Percentiles rank a stretch among this genome's conserved stretches.
Conservation (phyloP, 2,113 vertebrate species). For the Tenebrosternarchus preto region DNA sequence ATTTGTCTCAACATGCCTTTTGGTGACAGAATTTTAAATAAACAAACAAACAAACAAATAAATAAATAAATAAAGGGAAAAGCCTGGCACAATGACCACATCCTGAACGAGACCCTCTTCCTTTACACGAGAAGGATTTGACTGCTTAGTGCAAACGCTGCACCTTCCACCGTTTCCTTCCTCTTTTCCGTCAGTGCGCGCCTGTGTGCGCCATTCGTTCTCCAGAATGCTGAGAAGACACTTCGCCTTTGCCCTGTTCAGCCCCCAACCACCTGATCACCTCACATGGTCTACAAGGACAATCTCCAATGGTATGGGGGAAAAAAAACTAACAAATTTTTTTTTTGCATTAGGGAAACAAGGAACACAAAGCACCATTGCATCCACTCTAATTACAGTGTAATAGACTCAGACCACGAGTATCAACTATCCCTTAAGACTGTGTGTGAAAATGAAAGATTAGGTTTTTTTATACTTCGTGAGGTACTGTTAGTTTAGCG, state of each 20-base stretch:
- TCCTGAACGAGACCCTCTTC: background rate
- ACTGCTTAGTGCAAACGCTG: constrained; percentile 38
- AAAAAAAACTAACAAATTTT: background rate
- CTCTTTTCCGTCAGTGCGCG: constrained; percentile 42
- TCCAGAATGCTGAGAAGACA: constrained; percentile 69
- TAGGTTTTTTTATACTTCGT: background rate
- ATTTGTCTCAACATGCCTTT: too few species aligned
- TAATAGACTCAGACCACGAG: background rate
- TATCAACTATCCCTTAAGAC: constrained; percentile 14
- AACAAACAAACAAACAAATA: too few species aligned
- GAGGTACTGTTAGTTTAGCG: background rate
- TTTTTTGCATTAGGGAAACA: background rate
- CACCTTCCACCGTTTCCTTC: constrained; percentile 66
- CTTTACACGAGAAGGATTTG: constrained; percentile 19
- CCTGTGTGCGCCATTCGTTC: constrained; percentile 14
- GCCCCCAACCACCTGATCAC: constrained; percentile 51
- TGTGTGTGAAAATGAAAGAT: background rate
- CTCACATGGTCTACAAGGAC: constrained; percentile 63
- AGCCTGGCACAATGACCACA: background rate
- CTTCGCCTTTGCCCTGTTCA: constrained; percentile 56
- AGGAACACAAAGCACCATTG: background rate
- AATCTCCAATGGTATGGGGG: constrained; percentile 36
- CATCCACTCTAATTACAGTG: constrained; percentile 16
- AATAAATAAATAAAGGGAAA: too few species aligned
- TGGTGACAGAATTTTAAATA: too few species aligned